Evolutionary conservation across 2,113 vertebrate genomes (phyloP), one percentile per base, ranked within the genome.

Genomic region (Mesembrinibis cayennensis): DNA sequence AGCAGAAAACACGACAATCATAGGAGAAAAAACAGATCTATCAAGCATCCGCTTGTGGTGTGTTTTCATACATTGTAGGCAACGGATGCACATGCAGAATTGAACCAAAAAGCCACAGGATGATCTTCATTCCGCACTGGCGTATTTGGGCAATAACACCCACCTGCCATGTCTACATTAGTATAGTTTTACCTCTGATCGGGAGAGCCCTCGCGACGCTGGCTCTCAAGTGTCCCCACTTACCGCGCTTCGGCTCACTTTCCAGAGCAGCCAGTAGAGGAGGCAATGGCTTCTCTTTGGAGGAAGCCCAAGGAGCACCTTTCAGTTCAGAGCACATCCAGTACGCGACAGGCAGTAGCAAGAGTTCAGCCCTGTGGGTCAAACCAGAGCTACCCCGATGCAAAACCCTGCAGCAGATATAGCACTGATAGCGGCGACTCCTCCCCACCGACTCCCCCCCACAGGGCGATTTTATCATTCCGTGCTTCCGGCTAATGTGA

Each of bases 291-390:
- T 7, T n/a, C 47, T 26, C 36, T 19, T 7, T 1, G 9, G 47
- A 21, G 4, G 30, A 50, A n/a, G 20, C 6, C 56, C 36, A 62
- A 14, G 55, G 16, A 50, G 49, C 38, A 53, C 21, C 27, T 16
- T 13, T 5, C 7, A 6, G n/a, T 10, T 10, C 18, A 7, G 17
- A 66, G 53, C 19, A 21, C 45, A 23, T 1, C 27, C n/a, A 22
- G 45, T 1, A 10, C 1, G 1, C 0, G 0, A 29, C 16, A 29
- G 59, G 32, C 47, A 30, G 14, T 1, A n/a, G 27, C 18, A 5
- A 5, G 10, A 58, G 36, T 16, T 29, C 29, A 66, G 45, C 38
- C 38, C 65, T 6, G 9, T 0, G 14, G 34, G 17, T 50, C 73
- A 84, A 27, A 26, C 29, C 47, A 14, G 49, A 69, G 66, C 30